A percentile compares a stretch with the other conserved stretches of the same genome.
These are phyloP conservation scores for Ancistrus triradiatus DNA, from an alignment of 2,113 vertebrate genomes.

Conservation along the genomic window DNA sequence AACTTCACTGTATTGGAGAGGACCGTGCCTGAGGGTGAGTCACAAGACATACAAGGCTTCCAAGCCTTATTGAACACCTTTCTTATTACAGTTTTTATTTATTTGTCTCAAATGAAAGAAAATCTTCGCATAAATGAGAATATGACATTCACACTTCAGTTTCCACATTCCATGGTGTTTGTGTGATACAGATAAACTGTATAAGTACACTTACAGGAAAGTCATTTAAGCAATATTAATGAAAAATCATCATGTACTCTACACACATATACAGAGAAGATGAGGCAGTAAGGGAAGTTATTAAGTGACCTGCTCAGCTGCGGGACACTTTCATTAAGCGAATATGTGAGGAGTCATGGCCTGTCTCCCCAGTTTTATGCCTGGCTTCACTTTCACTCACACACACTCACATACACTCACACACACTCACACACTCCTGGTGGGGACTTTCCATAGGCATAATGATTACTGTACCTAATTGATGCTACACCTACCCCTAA, in stretches of 20 bases:
- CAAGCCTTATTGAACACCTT: neutral
- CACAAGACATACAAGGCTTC: neutral
- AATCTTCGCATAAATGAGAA: neutral
- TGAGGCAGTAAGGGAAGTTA: constrained; percentile 42
- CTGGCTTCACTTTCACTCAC: too few relatives aligned
- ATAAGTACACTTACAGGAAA: neutral
- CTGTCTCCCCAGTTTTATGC: constrained; percentile 34
- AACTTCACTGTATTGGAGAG: constrained; percentile 89
- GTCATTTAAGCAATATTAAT: constrained; percentile 1
- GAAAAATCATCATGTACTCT: constrained; percentile 2
- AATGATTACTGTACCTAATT: too few relatives aligned
- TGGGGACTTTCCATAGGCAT: too few relatives aligned
- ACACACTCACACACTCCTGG: too few relatives aligned
- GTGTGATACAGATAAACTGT: neutral
- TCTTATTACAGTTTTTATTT: too few relatives aligned
- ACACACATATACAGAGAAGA: constrained; percentile 5
- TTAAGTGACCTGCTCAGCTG: constrained; percentile 55
- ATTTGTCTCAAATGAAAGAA: neutral
- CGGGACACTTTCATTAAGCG: constrained; percentile 41
- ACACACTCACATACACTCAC: too few relatives aligned
- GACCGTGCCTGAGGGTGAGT: constrained; percentile 86
- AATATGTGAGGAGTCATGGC: constrained; percentile 40
- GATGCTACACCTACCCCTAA: too few relatives aligned
- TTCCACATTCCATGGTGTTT: neutral
- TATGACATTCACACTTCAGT: neutral